phyloP scores from a whole-genome alignment of 2,888 invertebrate genomes.

The Zootermopsis nevadensis region DNA sequence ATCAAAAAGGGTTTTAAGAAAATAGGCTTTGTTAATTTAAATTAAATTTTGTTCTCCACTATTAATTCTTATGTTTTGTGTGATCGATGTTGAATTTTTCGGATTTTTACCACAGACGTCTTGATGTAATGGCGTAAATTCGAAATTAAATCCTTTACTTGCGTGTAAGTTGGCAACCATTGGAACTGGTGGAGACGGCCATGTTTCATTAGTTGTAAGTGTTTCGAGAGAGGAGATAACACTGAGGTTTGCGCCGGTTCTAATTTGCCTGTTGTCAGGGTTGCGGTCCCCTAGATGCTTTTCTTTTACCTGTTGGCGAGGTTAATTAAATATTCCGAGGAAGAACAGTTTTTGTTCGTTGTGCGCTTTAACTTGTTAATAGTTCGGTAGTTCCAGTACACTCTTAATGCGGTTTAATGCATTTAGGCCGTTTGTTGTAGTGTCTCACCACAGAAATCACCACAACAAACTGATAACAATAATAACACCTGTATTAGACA shows the following conservation, averaged over 20 bases:
- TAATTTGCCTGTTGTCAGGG: constrained; percentile 25
- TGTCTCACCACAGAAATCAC: no score
- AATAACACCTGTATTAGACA: no score
- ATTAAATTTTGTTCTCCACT: background rate
- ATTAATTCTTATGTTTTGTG: background rate
- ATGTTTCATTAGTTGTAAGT: constrained; percentile 15
- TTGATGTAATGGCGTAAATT: background rate
- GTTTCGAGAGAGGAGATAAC: constrained; percentile 6
- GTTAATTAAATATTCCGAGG: constrained; percentile 18
- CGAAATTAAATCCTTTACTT: background rate
- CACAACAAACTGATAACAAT: no score
- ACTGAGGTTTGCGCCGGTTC: constrained; percentile 20
- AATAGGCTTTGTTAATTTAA: no score
- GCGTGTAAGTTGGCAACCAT: background rate
- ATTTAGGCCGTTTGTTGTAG: no score
- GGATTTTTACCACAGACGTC: background rate
- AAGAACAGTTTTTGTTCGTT: background rate
- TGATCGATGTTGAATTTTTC: background rate
- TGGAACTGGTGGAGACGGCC: background rate
- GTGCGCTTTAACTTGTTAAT: no score
- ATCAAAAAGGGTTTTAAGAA: no score
- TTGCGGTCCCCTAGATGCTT: background rate
- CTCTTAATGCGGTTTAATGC: no score
- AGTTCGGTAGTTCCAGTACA: no score
- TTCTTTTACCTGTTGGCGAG: background rate